These are phyloP conservation scores for Frankliniella intonsa DNA, from an alignment of 2,888 invertebrate species.

Conservation along the genomic window DNA sequence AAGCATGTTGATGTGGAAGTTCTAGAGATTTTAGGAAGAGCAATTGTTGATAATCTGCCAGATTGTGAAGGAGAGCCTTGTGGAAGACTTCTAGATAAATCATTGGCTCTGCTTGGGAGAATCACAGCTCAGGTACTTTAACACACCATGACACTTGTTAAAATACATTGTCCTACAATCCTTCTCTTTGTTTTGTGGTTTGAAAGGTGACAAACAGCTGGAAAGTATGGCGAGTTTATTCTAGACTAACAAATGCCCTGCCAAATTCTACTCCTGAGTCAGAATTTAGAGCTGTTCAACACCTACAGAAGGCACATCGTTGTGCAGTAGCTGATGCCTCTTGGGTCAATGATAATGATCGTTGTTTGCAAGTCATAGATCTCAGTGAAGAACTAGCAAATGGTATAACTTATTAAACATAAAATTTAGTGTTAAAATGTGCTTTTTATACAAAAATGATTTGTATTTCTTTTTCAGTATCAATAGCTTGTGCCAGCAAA, in stretches of 20 bases:
- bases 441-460: neutral
- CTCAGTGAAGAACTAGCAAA: conserved; percentile 38
- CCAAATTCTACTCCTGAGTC: conserved; percentile 42
- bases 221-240: conserved; percentile 77
- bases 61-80: conserved; percentile 54
- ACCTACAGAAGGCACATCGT: conserved; percentile 71
- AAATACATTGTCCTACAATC: neutral
- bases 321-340: conserved; percentile 62
- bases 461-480: conserved; percentile 36
- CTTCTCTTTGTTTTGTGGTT: conserved; percentile 16
- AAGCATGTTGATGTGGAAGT: conserved; percentile 75
- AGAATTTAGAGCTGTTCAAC: conserved; percentile 56
- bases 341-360: conserved; percentile 48
- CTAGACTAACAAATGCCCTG: conserved; percentile 57
- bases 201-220: conserved; percentile 57
- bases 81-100: conserved; percentile 55
- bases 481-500: conserved; percentile 37
- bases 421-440: neutral
- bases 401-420: conserved; percentile 32
- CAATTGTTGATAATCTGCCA: conserved; percentile 58
- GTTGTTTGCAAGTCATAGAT: conserved; percentile 38
- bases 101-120: conserved; percentile 67
- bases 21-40: conserved; percentile 64
- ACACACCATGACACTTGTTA: neutral
- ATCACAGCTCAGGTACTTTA: conserved; percentile 55